Conservation (phyloP, 1,140 invertebrate species). For the Arctopsyche grandis region DNA sequence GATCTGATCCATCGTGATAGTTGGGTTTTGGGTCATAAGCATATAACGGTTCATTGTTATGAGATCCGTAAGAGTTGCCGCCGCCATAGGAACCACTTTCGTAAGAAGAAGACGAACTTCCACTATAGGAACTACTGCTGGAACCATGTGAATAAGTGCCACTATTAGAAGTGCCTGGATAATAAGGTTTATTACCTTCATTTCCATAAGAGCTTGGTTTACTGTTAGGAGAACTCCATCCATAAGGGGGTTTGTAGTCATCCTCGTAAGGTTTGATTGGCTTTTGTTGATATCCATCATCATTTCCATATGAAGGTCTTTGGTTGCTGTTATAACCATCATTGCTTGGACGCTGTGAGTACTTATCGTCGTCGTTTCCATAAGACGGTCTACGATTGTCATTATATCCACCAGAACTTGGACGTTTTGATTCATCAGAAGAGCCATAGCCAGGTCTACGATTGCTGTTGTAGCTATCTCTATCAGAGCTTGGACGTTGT, state of each 20-base stretch:
- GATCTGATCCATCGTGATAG: slow-evolving; percentile 35
- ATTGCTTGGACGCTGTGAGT: neutral
- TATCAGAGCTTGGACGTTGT: neutral
- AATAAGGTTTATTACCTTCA: slow-evolving; percentile 33
- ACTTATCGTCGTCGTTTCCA: neutral
- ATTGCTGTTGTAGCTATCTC: neutral
- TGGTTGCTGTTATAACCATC: slow-evolving; percentile 22
- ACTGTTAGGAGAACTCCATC: neutral
- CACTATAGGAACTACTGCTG: slow-evolving; percentile 8
- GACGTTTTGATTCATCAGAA: neutral
- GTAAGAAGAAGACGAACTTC: slow-evolving; percentile 19
- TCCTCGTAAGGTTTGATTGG: neutral
- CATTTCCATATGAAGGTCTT: slow-evolving; percentile 26
- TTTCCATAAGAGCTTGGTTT: neutral
- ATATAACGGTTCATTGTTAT: slow-evolving; percentile 28
- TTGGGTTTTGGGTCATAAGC: slow-evolving; percentile 28
- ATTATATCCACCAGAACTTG: neutral
- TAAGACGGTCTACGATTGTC: slow-evolving; percentile 9
- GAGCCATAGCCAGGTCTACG: neutral
- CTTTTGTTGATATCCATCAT: slow-evolving; percentile 22
- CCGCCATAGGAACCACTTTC: neutral
- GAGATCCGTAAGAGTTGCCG: neutral
- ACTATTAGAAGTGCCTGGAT: neutral
- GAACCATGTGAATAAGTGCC: slow-evolving; percentile 9
- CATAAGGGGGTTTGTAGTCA: neutral